phyloP scores from a whole-genome alignment of 1,140 invertebrate species.

The Elymnias hypermnestra region DNA sequence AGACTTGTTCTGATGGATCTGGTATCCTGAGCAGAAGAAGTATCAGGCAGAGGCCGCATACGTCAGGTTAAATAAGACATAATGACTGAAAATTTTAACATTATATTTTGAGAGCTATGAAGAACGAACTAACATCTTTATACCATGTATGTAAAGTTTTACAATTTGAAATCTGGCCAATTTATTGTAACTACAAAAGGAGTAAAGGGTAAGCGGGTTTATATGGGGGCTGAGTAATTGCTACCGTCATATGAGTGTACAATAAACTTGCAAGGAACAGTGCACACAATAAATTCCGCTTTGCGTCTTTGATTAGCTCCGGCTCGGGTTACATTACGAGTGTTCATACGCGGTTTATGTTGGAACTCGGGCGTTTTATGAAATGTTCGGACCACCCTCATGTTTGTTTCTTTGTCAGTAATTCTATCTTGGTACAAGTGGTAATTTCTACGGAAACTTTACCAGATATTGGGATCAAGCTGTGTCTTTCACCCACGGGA shows the following conservation, averaged over 20 bases:
- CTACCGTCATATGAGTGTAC: constrained; percentile 56
- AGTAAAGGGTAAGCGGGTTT: constrained; percentile 25
- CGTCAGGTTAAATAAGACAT: no score
- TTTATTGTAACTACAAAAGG: constrained; percentile 5
- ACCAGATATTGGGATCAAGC: no score
- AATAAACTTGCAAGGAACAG: constrained; percentile 65
- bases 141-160: no score
- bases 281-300: constrained; percentile 68
- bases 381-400: constrained; percentile 37
- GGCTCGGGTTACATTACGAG: constrained; percentile 56
- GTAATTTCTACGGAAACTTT: no score
- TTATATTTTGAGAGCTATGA: no score
- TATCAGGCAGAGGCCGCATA: no score
- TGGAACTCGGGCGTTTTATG: constrained; percentile 38
- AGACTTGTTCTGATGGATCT: no score
- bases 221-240: constrained; percentile 66
- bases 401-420: background rate
- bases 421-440: background rate
- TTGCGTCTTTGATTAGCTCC: constrained; percentile 67
- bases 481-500: no score
- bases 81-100: no score
- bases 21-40: no score
- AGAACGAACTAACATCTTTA: no score
- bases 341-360: constrained; percentile 49
- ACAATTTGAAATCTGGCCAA: background rate